Conservation (phyloP, 2,797 vertebrate genomes). For the Falco columbarius region DNA sequence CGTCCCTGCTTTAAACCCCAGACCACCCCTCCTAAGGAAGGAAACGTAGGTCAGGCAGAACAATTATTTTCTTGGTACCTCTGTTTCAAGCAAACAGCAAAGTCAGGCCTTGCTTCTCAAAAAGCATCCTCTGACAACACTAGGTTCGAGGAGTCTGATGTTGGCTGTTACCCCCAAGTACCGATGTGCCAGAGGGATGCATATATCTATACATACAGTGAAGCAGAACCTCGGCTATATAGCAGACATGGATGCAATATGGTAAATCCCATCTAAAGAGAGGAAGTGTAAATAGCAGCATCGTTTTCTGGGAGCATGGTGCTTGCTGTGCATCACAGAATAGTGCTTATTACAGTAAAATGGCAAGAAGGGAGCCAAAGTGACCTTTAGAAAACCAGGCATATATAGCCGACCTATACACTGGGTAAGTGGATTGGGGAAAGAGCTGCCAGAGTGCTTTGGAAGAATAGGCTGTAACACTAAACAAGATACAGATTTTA, state of each 20-base stretch:
- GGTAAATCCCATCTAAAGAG: background rate
- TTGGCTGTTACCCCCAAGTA: background rate
- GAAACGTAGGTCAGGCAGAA: background rate
- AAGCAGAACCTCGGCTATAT: background rate
- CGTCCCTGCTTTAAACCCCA: background rate
- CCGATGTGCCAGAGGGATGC: background rate
- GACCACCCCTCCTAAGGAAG: background rate
- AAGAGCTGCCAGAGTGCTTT: background rate
- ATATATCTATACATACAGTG: accelerated
- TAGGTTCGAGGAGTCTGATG: background rate
- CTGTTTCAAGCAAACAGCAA: background rate
- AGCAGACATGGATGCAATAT: background rate
- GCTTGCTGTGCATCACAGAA: background rate
- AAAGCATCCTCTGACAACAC: background rate
- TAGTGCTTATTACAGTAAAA: background rate
- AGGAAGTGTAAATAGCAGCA: background rate
- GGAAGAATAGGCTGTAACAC: background rate
- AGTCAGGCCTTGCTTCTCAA: background rate
- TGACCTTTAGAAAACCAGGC: background rate
- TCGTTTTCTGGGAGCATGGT: background rate
- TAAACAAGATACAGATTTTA: background rate
- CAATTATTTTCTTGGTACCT: background rate
- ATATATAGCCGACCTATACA: background rate
- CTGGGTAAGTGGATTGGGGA: background rate
- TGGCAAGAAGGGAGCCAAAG: background rate